Percentiles rank a stretch among this genome's conserved stretches.
These are phyloP conservation scores for Sebastes itinus DNA, from an alignment of 2,797 vertebrate species.

Conservation along the genomic window DNA sequence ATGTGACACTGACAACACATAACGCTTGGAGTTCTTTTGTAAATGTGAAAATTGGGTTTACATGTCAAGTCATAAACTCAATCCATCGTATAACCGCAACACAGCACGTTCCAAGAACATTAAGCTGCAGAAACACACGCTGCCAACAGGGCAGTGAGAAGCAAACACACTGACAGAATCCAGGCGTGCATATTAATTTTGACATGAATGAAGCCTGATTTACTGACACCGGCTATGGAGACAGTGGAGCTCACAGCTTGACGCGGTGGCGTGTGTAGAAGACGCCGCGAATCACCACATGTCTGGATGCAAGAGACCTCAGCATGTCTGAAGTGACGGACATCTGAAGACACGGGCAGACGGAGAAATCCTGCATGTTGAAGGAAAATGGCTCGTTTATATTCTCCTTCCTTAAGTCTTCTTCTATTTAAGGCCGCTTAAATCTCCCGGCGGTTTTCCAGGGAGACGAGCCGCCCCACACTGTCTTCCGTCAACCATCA, in stretches of 20 bases:
- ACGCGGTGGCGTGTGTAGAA: background rate
- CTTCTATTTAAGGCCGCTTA: background rate
- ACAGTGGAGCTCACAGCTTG: slow-evolving; percentile 8
- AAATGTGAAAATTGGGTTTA: slow-evolving; percentile 70
- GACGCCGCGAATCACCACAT: slow-evolving; percentile 6
- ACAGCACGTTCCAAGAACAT: slow-evolving; percentile 14
- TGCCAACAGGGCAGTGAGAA: background rate
- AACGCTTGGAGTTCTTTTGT: slow-evolving; percentile 29
- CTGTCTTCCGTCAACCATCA: background rate
- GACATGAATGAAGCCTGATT: slow-evolving; percentile 49
- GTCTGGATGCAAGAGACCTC: background rate
- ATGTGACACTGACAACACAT: slow-evolving; percentile 64
- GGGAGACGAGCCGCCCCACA: background rate
- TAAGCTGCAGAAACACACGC: slow-evolving; percentile 16
- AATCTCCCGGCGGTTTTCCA: background rate
- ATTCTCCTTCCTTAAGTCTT: background rate
- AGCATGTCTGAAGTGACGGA: slow-evolving; percentile 10
- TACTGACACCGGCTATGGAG: slow-evolving; percentile 23
- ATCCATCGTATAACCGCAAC: slow-evolving; percentile 46
- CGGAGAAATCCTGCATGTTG: background rate
- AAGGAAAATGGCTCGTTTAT: slow-evolving; percentile 9
- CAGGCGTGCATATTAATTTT: slow-evolving; percentile 9
- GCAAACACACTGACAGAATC: slow-evolving; percentile 4
- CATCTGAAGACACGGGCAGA: slow-evolving; percentile 2
- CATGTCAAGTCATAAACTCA: slow-evolving; percentile 63